Conservation (phyloP, 2,888 invertebrate species). For the Drosophila merina region DNA sequence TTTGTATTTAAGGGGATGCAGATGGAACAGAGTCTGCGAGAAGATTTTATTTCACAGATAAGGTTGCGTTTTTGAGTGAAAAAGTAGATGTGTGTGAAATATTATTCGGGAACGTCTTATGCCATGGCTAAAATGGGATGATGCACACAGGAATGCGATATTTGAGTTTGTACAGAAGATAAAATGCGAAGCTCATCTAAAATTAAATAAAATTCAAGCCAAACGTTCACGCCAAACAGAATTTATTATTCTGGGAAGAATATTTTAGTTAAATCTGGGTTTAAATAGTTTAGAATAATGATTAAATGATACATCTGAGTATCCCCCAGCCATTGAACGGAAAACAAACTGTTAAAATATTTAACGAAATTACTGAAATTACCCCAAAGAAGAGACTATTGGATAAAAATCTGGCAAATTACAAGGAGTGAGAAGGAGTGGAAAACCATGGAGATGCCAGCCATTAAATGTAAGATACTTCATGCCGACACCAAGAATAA, state of each 20-base stretch:
- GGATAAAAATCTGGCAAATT: slow-evolving; percentile 56
- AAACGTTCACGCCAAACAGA: not conserved
- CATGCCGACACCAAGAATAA: slow-evolving; percentile 42
- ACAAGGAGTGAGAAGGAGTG: slow-evolving; percentile 8
- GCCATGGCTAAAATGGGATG: not conserved
- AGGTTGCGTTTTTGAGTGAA: slow-evolving; percentile 4
- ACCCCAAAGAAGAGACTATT: slow-evolving; percentile 14
- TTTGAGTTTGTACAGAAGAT: not conserved
- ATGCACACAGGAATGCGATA: slow-evolving; percentile 1
- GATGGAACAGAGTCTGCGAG: not conserved
- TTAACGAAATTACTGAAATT: slow-evolving; percentile 49
- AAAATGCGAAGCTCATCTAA: not conserved
- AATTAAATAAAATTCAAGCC: not conserved
- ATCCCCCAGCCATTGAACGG: slow-evolving; percentile 22
- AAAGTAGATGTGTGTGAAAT: slow-evolving; percentile 25
- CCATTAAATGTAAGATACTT: slow-evolving; percentile 68
- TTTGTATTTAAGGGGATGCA: slow-evolving; percentile 7
- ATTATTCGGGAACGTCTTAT: slow-evolving; percentile 1
- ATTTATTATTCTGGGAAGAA: not conserved
- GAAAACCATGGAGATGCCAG: slow-evolving; percentile 25
- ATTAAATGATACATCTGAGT: not conserved
- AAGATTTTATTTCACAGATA: slow-evolving; percentile 32
- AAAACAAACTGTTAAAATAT: slow-evolving; percentile 55
- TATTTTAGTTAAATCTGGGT: not conserved
- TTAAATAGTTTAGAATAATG: not conserved